Base-by-base conservation (phyloP, 1,140 invertebrate genomes). In the Diploscapter pachys region DNA sequence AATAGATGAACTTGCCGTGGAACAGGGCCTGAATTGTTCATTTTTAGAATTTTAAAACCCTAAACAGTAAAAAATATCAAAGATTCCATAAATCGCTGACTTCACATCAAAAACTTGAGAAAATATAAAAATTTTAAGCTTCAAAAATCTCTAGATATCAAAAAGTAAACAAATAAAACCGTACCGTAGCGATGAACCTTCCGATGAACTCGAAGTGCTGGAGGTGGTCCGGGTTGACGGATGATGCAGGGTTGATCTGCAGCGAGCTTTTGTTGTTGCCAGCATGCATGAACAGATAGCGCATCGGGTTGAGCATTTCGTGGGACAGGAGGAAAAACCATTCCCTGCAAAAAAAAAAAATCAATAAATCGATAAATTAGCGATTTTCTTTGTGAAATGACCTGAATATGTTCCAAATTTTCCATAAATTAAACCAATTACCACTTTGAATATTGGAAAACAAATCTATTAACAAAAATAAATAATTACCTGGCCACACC, bases 241-340 rank as follows among this genome's bases (percentile, higher is more conserved):
- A 98, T 5, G 95, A 98, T 62, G 95, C 96, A 51, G 96, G 94
- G 89, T 99, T 99, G 75, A 99, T 99, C 90, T 99, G 96, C 78
- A 99, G 89, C 86, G 93, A 95, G 87, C 98, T 99, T 88, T 99
- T 98, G 85, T 93, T 96, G 87, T 96, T 97, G 87, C 96, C 97
- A n/a, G 96, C 96, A 86, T 99, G 99, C 88, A 98, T 96, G 86
- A 99, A 99, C 64, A 99, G 89, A 86, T 96, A 98, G 88, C 99
- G 99, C 96, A 99, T 99, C 4, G 97, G 97, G 88, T 99, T 99
- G 13, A 99, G 89, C 8, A 99, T 96, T 89, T 99, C 96, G 85
- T 99, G 96, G 9, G 95, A 98, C n/a, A 99, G 88, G 74, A 98
- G 88, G 88, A 99, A 98, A 88, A 99, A 99, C 96, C 96, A 99